Evolutionary conservation across 1,140 invertebrate species (phyloP).

Genomic region (Coptotermes formosanus): DNA sequence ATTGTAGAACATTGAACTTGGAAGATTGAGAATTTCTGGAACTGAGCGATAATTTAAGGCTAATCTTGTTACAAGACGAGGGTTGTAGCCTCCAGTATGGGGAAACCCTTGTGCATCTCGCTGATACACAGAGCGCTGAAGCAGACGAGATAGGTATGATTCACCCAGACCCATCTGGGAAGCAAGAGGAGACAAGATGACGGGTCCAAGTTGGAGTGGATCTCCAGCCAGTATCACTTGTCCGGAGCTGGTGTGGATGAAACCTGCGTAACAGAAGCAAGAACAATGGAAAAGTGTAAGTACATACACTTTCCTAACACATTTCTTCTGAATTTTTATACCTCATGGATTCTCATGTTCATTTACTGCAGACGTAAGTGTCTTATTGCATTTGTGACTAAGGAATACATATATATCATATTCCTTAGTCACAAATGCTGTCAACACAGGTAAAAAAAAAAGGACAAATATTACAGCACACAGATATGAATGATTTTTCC

Average conservation of each 20-base stretch:
- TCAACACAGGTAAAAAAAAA: no score
- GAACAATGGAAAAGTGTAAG: no score
- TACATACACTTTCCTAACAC: no score
- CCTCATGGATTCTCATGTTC: no score
- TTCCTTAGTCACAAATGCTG: no score
- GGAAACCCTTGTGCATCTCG: constrained; percentile 57
- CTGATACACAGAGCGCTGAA: constrained; percentile 53
- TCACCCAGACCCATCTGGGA: constrained; percentile 61
- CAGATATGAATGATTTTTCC: no score
- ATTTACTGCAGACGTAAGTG: no score
- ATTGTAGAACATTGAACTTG: constrained; percentile 83
- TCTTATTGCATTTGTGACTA: no score
- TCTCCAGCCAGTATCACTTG: constrained; percentile 87
- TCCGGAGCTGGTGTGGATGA: constrained; percentile 51
- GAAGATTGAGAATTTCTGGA: constrained; percentile 68
- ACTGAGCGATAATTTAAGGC: constrained; percentile 78
- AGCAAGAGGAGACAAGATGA: constrained; percentile 67
- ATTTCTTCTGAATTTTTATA: no score
- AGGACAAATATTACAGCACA: no score
- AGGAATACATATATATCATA: no score
- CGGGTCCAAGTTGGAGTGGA: constrained; percentile 86
- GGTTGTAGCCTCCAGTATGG: constrained; percentile 61
- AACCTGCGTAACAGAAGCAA: constrained; percentile 25
- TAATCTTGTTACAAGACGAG: constrained; percentile 67
- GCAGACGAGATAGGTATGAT: constrained; percentile 63